A percentile compares a stretch with the other conserved stretches of the same genome.
phyloP scores from a whole-genome alignment of 2,797 vertebrate genomes.

The Anableps anableps region DNA sequence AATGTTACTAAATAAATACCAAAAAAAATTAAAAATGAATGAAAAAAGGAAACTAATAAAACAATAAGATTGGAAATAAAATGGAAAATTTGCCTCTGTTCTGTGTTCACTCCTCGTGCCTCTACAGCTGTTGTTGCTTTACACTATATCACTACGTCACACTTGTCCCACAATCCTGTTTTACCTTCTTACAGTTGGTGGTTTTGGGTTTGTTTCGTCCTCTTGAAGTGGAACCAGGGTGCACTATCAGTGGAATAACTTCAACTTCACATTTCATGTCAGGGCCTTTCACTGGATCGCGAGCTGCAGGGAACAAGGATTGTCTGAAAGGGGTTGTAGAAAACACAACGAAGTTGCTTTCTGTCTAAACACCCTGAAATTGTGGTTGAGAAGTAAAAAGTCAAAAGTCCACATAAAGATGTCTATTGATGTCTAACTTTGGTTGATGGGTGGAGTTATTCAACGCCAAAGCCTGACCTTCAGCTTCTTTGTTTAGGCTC shows the following conservation, averaged over 20 bases:
- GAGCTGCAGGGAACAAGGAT: too few species aligned
- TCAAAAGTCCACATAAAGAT: background rate
- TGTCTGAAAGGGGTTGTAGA: background rate
- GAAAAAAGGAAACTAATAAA: too few species aligned
- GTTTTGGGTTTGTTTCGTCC: background rate
- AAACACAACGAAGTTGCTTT: background rate
- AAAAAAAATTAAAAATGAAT: too few species aligned
- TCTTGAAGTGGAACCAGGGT: background rate
- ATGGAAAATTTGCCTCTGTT: too few species aligned
- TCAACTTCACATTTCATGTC: too few species aligned
- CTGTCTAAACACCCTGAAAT: too few species aligned
- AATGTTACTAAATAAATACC: too few species aligned
- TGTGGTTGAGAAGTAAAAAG: too few species aligned
- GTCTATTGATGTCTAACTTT: background rate
- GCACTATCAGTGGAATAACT: background rate
- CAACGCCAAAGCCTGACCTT: background rate
- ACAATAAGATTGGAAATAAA: too few species aligned
- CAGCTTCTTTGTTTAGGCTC: too few species aligned
- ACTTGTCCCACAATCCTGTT: background rate
- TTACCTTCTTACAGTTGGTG: background rate
- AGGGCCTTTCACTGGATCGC: too few species aligned
- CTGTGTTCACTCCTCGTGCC: background rate
- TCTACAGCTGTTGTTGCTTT: background rate
- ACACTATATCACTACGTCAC: background rate
- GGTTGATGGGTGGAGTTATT: background rate